These are phyloP conservation scores for Saimiri boliviensis DNA, from an alignment of 2,113 vertebrate species.

Conservation along the genomic window DNA sequence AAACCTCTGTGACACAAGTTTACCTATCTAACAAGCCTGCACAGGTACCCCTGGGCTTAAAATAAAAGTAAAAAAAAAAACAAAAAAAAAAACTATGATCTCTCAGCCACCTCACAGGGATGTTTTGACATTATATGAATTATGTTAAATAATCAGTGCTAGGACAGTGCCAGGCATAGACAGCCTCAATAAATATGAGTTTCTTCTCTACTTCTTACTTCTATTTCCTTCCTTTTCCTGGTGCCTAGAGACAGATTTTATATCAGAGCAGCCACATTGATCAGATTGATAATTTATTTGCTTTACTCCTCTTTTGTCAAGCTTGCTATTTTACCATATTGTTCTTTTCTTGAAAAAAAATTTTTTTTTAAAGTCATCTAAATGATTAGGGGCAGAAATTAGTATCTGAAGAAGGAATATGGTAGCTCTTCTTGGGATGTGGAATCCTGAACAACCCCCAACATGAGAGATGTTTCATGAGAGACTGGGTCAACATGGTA, in stretches of 20 bases:
- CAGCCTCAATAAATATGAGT: background rate
- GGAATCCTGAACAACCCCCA: background rate
- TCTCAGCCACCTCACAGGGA: background rate
- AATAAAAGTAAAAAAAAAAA: background rate
- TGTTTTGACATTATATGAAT: conserved; percentile 13
- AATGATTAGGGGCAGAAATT: background rate
- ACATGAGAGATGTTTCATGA: background rate
- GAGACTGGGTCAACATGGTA: background rate
- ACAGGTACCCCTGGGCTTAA: too few species aligned
- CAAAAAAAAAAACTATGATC: background rate
- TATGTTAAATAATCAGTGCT: background rate
- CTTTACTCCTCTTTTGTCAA: background rate
- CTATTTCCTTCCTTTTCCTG: background rate
- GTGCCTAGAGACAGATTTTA: background rate
- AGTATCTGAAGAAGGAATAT: background rate
- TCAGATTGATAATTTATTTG: background rate
- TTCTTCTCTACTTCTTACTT: background rate
- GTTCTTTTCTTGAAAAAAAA: background rate
- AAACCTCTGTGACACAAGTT: too few species aligned
- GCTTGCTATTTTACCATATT: background rate
- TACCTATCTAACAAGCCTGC: too few species aligned
- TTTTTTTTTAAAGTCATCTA: background rate
- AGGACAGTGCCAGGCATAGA: background rate
- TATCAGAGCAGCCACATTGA: background rate
- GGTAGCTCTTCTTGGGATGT: background rate